A percentile compares a stretch with the other conserved stretches of the same genome.
Conservation (phyloP, 2,113 vertebrate species). For the Nibea coibor region DNA sequence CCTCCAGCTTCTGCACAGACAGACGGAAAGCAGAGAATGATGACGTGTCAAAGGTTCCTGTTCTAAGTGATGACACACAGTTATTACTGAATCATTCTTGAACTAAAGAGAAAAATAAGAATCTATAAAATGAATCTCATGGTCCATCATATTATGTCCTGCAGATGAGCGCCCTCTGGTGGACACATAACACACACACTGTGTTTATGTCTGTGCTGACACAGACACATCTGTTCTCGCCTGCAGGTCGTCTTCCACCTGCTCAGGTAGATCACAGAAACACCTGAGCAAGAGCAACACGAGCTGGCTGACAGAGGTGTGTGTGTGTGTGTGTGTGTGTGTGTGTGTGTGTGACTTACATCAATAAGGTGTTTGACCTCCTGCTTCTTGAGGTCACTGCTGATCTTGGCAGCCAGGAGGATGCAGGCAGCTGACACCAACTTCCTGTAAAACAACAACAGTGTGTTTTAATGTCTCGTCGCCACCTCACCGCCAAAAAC, state of each 20-base stretch:
- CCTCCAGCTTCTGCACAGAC: constrained; percentile 92
- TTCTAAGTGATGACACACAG: too few species aligned
- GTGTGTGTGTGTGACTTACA: constrained; percentile 82
- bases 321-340: constrained; percentile 6
- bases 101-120: too few species aligned
- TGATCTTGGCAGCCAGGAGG: constrained; percentile 96
- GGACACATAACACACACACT: background rate
- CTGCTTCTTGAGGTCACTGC: constrained; percentile 95
- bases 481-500: too few species aligned
- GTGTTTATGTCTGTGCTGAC: background rate
- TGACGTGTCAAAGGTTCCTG: too few species aligned
- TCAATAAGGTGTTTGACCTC: constrained; percentile 98
- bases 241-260: constrained; percentile 23
- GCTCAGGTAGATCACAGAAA: constrained; percentile 30
- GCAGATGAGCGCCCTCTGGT: background rate
- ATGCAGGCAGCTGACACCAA: constrained; percentile 94
- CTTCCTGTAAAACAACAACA: constrained; percentile 84
- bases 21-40: background rate
- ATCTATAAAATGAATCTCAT: too few species aligned
- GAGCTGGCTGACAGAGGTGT: constrained; percentile 1
- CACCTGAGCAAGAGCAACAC: constrained; percentile 30
- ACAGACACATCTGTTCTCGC: too few species aligned
- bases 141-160: too few species aligned
- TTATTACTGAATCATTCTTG: too few species aligned
- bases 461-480: background rate